These are phyloP conservation scores for Panulirus ornatus DNA, from an alignment of 1,140 invertebrate genomes.

Conservation along the genomic window DNA sequence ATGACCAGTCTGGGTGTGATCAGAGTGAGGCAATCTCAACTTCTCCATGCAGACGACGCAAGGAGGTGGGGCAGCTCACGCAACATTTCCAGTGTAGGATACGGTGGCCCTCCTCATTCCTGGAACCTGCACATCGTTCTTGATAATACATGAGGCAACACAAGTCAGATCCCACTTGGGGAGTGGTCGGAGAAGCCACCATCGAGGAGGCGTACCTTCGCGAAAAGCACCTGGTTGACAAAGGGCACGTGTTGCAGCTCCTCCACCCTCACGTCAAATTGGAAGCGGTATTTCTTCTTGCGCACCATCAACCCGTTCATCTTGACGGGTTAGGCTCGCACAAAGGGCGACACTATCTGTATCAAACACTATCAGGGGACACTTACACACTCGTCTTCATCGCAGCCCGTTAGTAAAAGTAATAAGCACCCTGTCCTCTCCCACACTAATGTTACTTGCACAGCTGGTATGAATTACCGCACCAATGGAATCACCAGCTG, in stretches of 20 bases:
- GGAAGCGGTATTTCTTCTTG: slow-evolving; percentile 98
- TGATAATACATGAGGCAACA: too few species aligned
- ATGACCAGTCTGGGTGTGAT: too few species aligned
- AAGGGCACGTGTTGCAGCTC: slow-evolving; percentile 97
- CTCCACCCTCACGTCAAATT: slow-evolving; percentile 93
- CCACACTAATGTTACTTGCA: background rate
- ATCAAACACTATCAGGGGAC: too few species aligned
- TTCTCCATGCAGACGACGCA: too few species aligned
- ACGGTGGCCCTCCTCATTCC: too few species aligned
- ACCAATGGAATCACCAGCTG: background rate
- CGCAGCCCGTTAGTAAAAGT: background rate
- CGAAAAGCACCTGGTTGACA: slow-evolving; percentile 96
- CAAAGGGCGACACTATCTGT: background rate
- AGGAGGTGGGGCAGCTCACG: too few species aligned
- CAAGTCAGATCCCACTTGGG: too few species aligned
- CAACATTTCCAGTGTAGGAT: too few species aligned
- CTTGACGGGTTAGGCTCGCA: slow-evolving; percentile 33
- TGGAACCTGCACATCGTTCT: too few species aligned
- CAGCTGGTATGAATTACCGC: background rate
- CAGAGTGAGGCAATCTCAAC: too few species aligned
- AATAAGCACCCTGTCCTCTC: background rate
- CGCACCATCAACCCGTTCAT: slow-evolving; percentile 96
- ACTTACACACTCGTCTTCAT: background rate
- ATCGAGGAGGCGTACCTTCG: slow-evolving; percentile 94
- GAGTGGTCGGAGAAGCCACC: slow-evolving; percentile 95